Base-by-base conservation (phyloP, 2,113 vertebrate species). In the Pterocles gutturalis region DNA sequence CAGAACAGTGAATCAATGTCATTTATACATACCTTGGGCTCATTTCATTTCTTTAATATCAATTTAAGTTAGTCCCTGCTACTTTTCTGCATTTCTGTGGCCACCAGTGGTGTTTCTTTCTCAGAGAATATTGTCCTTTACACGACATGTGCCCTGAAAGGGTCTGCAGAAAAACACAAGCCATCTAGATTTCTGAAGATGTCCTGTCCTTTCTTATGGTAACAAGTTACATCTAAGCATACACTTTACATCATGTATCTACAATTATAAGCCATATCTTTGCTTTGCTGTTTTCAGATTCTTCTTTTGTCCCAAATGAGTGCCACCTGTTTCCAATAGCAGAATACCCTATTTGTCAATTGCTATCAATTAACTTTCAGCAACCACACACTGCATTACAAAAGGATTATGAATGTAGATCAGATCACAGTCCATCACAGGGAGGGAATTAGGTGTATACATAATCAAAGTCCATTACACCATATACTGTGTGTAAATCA, bases 391-490 rank as follows among this genome's bases (percentile, higher is more conserved):
- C 92, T 96, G 90, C 73, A 89, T 95, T 96, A 95, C 79, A 60
- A 85, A 94, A 94, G 92, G 92, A 96, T 97, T 96, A 95, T 77
- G 89, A 96, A 91, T 94, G 93, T 93, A 92, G 84, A 96, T 96
- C 73, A 94, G 92, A 97, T 95, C 90, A 76, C 83, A 87, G 95
- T 96, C 90, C 89, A 95, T 92, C 96, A 96, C 62, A 53, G 43
- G 66, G 29, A 91, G 21, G 70, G 88, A 96, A 94, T 96, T 96
- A 96, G 81, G 38, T 87, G 58, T 85, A 91, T 94, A 87, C 92
- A 91, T 96, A 96, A 94, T 93, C 88, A 96, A 94, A 97, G 83
- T 67, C 80, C 62, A 85, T 95, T 95, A 92, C 54, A 73, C 55
- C 60, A 53, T 94, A 95, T 46, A 65, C 57, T 76, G 41, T 41